phyloP scores from a whole-genome alignment of 2,888 invertebrate genomes.

The Lycocerus yunnanus region DNA sequence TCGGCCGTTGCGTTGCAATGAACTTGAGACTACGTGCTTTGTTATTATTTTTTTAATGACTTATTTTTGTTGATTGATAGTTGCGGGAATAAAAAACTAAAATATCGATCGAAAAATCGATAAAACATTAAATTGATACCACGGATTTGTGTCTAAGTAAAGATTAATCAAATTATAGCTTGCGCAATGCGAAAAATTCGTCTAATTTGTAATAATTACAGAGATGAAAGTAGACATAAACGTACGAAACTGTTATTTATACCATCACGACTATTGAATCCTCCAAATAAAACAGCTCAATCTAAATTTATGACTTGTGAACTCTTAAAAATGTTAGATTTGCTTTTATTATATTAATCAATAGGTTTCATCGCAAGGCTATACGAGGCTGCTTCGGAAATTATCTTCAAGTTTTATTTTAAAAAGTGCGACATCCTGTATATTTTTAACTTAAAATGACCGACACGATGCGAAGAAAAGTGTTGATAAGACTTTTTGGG shows the following conservation, averaged over 20 bases:
- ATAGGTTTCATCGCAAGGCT: conserved; percentile 45
- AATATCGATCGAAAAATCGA: not conserved
- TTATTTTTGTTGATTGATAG: not conserved
- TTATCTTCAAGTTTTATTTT: not conserved
- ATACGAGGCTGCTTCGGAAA: conserved; percentile 38
- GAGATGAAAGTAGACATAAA: conserved; percentile 7
- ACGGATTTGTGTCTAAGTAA: not conserved
- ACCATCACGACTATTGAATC: conserved; percentile 37
- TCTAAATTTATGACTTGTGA: not conserved
- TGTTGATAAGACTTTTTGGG: conserved; percentile 4
- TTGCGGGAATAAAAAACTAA: not conserved
- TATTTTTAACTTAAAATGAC: conserved; percentile 4
- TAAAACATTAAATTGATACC: not conserved
- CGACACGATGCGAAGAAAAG: conserved; percentile 1
- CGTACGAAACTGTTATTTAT: conserved; percentile 29
- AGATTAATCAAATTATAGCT: conserved; percentile 8
- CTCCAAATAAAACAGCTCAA: conserved; percentile 27
- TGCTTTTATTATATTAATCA: conserved; percentile 33
- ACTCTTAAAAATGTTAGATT: not conserved
- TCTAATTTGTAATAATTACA: conserved; percentile 27
- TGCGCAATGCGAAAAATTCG: conserved; percentile 6
- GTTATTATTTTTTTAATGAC: not conserved
- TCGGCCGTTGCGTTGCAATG: not conserved
- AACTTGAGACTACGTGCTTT: not conserved
- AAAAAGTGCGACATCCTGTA: not conserved